phyloP scores from a whole-genome alignment of 2,888 invertebrate genomes.

The Chrysolina americana region DNA sequence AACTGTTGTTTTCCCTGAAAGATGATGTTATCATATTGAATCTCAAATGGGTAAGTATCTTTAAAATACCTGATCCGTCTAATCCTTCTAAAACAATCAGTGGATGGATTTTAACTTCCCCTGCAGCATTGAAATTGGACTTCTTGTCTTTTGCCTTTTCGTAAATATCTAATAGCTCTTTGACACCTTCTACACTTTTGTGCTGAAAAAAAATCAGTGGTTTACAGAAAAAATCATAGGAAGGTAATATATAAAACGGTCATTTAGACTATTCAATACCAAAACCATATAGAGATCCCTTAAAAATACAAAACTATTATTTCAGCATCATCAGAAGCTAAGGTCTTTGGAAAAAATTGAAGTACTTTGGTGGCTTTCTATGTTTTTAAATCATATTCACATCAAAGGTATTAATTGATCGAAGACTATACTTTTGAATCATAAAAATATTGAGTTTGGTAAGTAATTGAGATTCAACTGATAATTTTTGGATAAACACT shows the following conservation, averaged over 20 bases:
- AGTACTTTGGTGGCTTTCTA: too few species aligned
- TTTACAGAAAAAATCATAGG: neutral
- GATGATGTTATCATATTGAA: neutral
- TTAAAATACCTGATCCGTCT: constrained; percentile 67
- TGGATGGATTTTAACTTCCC: constrained; percentile 61
- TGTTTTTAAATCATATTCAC: too few species aligned
- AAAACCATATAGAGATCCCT: too few species aligned
- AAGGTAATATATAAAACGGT: neutral
- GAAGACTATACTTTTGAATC: too few species aligned
- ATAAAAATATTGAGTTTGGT: too few species aligned
- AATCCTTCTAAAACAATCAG: constrained; percentile 70
- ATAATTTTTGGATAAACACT: too few species aligned
- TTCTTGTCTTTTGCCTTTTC: constrained; percentile 48
- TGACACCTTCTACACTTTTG: constrained; percentile 54
- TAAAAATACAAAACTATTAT: too few species aligned
- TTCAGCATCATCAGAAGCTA: neutral
- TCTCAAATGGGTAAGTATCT: neutral
- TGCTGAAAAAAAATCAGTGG: constrained; percentile 50
- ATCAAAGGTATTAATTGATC: too few species aligned
- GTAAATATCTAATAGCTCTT: constrained; percentile 61
- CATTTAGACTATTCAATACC: too few species aligned
- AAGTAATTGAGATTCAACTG: too few species aligned
- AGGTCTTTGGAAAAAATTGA: neutral
- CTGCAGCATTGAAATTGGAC: constrained; percentile 37
- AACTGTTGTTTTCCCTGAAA: constrained; percentile 69